Evolutionary conservation across 2,113 vertebrate genomes (phyloP), one percentile per base, ranked within the genome.

Genomic region (Tapirus terrestris): DNA sequence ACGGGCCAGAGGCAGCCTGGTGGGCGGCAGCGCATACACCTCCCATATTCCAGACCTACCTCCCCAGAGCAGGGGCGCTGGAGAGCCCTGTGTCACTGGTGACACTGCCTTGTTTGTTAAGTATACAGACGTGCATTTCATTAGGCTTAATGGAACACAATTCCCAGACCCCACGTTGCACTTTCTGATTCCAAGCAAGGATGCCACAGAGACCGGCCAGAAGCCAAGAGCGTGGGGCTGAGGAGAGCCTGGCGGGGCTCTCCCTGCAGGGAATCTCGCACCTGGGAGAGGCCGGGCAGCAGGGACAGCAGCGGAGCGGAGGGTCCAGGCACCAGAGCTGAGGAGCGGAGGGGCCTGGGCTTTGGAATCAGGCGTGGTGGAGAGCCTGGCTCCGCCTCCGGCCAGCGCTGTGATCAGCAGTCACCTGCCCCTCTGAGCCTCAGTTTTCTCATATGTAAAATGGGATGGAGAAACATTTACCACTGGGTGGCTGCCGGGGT

Each of bases 101-200:
- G 0, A 96, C 96, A 97, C 70, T 92, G 91, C 87, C 85, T 94
- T 93, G 94, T 94, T 96, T 56, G n/a, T 96, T 90, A 95, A 85
- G 84, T 85, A 81, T 51, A 56, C 76, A 60, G 68, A 96, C 96
- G 27, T 97, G 90, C 95, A 96, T 96, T 98, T 98, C 95, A 97
- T 93, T 82, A 95, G 84, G 63, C 76, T 95, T 93, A 85, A 96
- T 85, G 77, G 90, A 86, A 97, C 97, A 81, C 81, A 96, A 91
- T 96, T 68, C 89, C n/a, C 70, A 96, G 86, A 63, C 84, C 70
- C 60, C 76, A 90, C n/a, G 58, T 87, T 94, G 95, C 70, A 72
- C 58, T 96, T 84, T 92, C 9, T 17, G 77, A 72, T 90, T 94
- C 88, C 89, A 88, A 90, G 92, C 61, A 88, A 95, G 63, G 45